Conservation (phyloP, 2,113 vertebrate genomes). For the Pelodiscus sinensis region DNA sequence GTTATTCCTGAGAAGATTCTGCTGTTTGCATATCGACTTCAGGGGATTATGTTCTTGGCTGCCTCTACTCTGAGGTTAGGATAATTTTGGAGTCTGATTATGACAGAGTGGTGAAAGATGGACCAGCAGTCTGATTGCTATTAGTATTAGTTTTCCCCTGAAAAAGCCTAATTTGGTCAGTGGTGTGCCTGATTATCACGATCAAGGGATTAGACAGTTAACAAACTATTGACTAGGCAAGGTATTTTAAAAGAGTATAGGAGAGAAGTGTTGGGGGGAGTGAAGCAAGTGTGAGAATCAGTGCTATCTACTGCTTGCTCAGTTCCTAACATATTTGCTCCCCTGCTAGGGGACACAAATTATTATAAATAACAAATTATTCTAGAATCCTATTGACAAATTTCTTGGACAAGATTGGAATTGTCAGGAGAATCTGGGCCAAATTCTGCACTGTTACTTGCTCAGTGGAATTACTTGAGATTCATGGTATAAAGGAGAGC, state of each 20-base stretch:
- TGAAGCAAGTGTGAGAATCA: not conserved
- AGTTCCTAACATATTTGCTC: not conserved
- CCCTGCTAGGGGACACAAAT: not conserved
- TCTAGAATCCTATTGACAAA: not conserved
- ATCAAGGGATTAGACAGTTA: no score
- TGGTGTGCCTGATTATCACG: no score
- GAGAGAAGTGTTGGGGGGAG: not conserved
- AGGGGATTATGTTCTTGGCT: not conserved
- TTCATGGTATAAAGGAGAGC: not conserved
- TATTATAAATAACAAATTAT: not conserved
- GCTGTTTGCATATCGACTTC: not conserved
- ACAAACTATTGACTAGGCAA: not conserved
- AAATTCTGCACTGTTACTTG: not conserved
- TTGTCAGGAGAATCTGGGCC: not conserved
- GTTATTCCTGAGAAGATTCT: not conserved
- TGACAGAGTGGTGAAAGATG: not conserved
- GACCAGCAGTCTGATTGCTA: not conserved
- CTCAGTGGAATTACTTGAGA: not conserved
- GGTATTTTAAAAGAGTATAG: not conserved
- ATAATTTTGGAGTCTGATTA: not conserved
- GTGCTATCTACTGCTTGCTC: not conserved
- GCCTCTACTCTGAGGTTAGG: not conserved
- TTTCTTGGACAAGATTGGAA: not conserved
- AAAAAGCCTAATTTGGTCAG: not conserved
- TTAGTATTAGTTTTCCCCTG: not conserved